Percentiles rank a stretch among this genome's conserved stretches.
Evolutionary conservation across 1,140 invertebrate species (phyloP).

Genomic region (Bilobella aurantiaca): DNA sequence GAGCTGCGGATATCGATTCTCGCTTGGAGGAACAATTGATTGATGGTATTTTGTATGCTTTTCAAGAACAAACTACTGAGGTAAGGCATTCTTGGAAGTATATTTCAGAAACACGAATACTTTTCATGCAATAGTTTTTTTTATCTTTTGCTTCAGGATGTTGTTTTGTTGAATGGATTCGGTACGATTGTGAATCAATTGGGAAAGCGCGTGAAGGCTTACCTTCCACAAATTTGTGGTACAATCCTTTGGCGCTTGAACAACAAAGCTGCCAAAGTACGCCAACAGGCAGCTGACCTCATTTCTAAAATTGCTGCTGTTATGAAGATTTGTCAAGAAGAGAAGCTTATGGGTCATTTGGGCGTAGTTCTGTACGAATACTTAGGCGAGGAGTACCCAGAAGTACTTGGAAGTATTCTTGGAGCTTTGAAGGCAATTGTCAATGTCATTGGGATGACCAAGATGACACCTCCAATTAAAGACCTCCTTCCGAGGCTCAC

Average conservation of each 20-base stretch:
- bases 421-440: conserved; percentile 97
- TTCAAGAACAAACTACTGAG: conserved; percentile 99
- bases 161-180: conserved; percentile 99
- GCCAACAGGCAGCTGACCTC: conserved; percentile 97
- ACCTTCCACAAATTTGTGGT: conserved; percentile 98
- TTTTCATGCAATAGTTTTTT: conserved; percentile 22
- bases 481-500: conserved; percentile 92
- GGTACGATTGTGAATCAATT: conserved; percentile 97
- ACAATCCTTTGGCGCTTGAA: conserved; percentile 98
- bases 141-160: conserved; percentile 56
- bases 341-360: conserved; percentile 98
- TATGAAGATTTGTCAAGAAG: conserved; percentile 99
- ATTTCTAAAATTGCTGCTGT: conserved; percentile 97
- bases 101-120: conserved; percentile 17
- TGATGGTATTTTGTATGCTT: conserved; percentile 97
- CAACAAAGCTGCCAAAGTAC: conserved; percentile 98
- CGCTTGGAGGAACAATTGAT: conserved; percentile 96
- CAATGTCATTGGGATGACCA: conserved; percentile 99
- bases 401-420: conserved; percentile 95
- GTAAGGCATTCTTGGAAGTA: conserved; percentile 41
- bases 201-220: conserved; percentile 94
- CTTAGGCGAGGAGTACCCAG: conserved; percentile 98
- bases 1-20: conserved; percentile 66
- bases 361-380: conserved; percentile 99
- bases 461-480: conserved; percentile 99